A percentile compares a stretch with the other conserved stretches of the same genome.
Conservation (phyloP, 2,888 invertebrate species). For the Eupithecia vulgata region DNA sequence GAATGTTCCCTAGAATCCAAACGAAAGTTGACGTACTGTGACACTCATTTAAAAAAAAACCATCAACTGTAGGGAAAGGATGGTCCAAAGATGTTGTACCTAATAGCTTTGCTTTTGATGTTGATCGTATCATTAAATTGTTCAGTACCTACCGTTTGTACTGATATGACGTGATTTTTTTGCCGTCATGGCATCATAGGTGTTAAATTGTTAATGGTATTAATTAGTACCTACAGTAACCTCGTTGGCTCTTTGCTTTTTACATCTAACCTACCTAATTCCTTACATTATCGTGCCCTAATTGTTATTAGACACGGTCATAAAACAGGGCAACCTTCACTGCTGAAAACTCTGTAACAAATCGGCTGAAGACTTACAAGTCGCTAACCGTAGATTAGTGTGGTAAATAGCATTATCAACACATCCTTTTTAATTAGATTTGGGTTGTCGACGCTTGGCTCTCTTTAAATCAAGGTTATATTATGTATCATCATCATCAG, state of each 20-base stretch:
- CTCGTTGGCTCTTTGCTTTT: background rate
- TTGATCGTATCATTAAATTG: background rate
- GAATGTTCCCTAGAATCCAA: too few species aligned
- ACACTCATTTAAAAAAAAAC: too few species aligned
- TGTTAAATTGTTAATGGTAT: background rate
- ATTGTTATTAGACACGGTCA: slow-evolving; percentile 34
- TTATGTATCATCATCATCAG: too few species aligned
- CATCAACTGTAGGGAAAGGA: too few species aligned
- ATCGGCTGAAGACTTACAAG: slow-evolving; percentile 38
- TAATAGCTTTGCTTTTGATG: too few species aligned
- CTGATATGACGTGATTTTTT: background rate
- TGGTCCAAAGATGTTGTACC: too few species aligned
- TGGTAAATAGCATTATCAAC: slow-evolving; percentile 29
- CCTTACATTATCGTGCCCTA: background rate
- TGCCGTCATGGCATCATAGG: background rate
- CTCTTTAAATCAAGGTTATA: slow-evolving; percentile 7
- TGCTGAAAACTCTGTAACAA: slow-evolving; percentile 27
- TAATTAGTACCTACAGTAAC: background rate
- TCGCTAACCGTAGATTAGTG: slow-evolving; percentile 19
- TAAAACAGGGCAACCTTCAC: slow-evolving; percentile 37
- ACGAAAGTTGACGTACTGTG: too few species aligned
- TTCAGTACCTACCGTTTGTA: background rate
- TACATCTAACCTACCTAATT: background rate
- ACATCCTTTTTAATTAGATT: slow-evolving; percentile 27
- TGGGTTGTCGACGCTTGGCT: background rate